Percentiles rank a stretch among this genome's conserved stretches.
These are phyloP conservation scores for Asbolus verrucosus DNA, from an alignment of 1,140 invertebrate genomes.

Conservation along the genomic window DNA sequence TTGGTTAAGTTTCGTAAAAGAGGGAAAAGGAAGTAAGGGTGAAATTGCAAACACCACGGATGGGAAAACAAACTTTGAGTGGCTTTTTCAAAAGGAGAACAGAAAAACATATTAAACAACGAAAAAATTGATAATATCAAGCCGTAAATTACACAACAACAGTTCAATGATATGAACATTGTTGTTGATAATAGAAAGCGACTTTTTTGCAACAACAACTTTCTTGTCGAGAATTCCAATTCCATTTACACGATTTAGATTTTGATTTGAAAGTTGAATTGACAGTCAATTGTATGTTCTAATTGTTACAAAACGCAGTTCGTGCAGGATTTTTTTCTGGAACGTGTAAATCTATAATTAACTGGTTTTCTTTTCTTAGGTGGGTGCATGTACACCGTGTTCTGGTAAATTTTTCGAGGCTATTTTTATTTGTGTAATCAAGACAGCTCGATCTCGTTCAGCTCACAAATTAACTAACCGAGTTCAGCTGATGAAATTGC, in stretches of 20 bases:
- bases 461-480: background rate
- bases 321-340: background rate
- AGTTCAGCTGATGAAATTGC: background rate
- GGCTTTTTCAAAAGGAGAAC: no score
- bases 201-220: constrained; percentile 2
- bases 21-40: background rate
- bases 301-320: constrained; percentile 1
- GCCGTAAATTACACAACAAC: no score
- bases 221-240: constrained; percentile 9
- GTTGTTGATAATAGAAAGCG: background rate
- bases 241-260: constrained; percentile 14
- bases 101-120: no score
- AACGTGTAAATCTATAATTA: background rate
- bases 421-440: no score
- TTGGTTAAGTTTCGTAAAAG: background rate
- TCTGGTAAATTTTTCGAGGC: background rate
- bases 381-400: background rate
- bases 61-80: no score
- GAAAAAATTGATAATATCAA: no score
- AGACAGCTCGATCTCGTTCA: no score
- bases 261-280: constrained; percentile 13
- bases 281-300: background rate
- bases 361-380: background rate
- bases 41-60: no score
- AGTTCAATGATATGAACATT: background rate